Base-by-base conservation (phyloP, 2,797 vertebrate genomes). In the Hyperoplus lanceolatus region DNA sequence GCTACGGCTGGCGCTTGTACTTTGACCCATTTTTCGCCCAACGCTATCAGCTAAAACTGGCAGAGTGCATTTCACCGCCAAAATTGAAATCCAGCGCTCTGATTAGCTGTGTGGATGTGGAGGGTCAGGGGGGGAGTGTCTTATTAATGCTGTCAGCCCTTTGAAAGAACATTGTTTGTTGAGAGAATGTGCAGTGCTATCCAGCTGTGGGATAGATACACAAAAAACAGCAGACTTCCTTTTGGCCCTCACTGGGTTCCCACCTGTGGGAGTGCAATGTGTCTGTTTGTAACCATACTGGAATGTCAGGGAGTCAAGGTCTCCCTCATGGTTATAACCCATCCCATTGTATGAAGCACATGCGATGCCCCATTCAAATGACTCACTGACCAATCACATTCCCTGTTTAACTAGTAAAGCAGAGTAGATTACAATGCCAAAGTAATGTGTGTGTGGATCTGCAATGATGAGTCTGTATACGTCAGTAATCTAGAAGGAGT, bases 1-100 rank as follows among this genome's bases (percentile, higher is more conserved):
- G 16, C 69, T 81, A 60, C 43, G 6, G 60, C 80, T 71, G 70
- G 57, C 36, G 48, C 49, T 70, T 93, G 94, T 91, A 95, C 94
- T 94, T 95, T 94, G 93, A 92, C 92, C 91, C 83, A 65, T 88
- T 91, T 88, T 91, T 90, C 83, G 41, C 61, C 29, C 73, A 72
- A 58, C 51, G n/a, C 76, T 93, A 93, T 95, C 91, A 90, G 87
- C 89, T 82, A 88, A 29, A 75, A 77, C 84, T 57, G 83, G 73
- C 85, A 82, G 87, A 82, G 87, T 21, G 82, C 83, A 63, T 75
- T 3, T 88, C 86, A 78, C 79, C 81, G 86, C 89, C 90, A 92
- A 91, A 92, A 95, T 68, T 2, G 2, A 91, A 90, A 82, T 87
- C 79, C 87, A 63, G 62, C 88, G 69, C 84, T 85, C 79, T 89